phyloP scores from a whole-genome alignment of 1,140 invertebrate species.

The Bemisia tabaci region DNA sequence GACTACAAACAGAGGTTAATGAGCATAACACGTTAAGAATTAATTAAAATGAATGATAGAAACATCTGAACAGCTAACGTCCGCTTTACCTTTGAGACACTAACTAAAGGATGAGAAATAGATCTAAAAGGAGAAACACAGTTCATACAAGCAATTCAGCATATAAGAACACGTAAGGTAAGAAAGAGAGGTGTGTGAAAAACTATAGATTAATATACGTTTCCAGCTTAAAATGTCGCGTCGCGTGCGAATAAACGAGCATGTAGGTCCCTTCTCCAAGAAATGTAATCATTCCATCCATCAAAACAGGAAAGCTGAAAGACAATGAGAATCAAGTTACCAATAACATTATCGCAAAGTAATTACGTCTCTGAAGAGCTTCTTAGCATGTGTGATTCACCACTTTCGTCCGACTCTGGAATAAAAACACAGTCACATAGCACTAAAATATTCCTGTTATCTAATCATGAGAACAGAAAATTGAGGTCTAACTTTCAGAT shows the following conservation, averaged over 20 bases:
- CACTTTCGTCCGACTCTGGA: neutral
- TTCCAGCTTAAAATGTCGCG: neutral
- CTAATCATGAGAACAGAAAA: neutral
- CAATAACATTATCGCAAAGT: neutral
- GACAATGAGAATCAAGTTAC: neutral
- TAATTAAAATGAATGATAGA: neutral
- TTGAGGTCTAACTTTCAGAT: too few relatives aligned
- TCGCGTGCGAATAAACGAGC: neutral
- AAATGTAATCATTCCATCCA: neutral
- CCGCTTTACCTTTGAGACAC: neutral
- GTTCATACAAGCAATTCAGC: neutral
- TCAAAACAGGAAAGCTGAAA: neutral
- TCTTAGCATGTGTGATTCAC: neutral
- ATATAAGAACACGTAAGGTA: neutral
- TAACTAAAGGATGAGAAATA: neutral
- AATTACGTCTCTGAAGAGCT: neutral
- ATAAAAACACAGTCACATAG: neutral
- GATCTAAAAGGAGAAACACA: neutral
- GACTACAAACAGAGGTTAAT: neutral
- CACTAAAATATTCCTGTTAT: neutral
- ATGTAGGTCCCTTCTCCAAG: neutral
- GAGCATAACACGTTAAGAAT: neutral
- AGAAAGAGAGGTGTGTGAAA: neutral
- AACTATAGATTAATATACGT: neutral
- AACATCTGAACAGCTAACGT: too few relatives aligned